Evolutionary conservation across 1,140 invertebrate genomes (phyloP), one percentile per base, ranked within the genome.

Genomic region (Hypsibius dujardini): DNA sequence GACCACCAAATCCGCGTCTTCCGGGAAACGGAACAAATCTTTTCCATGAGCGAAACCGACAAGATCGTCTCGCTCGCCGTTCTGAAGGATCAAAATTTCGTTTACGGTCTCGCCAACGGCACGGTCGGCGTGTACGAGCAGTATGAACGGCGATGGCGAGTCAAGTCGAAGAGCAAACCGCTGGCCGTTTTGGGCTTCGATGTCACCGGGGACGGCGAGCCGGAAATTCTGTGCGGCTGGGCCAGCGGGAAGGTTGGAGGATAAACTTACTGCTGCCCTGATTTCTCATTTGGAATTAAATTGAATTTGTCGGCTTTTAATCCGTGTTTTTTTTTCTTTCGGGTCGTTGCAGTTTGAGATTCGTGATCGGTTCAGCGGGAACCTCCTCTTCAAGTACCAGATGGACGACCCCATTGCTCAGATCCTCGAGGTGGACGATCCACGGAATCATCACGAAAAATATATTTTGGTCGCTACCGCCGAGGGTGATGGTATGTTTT

Each of bases 61-160:
- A 71, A 56, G 7, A 70, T 74, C 40, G 59, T 69, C 14, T 15
- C 59, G n/a, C 69, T 74, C 1, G 47, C 62, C n/a, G 47, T 47
- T 67, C 69, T 74, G 73, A 76, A 78, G 69, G 85, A 85, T 40
- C 84, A 85, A 70, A 82, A 85, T 74, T 94, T 95, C 81, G 91
- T 88, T 1, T 96, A 95, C 80, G 87, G 88, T 1, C 82, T 95
- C 46, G 86, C 85, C 14, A 95, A 95, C 81, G 92, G 92, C 3
- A 95, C 92, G 7, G 87, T 95, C 46, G 93, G 93, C 1, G 87
- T 94, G n/a, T 96, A 96, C 77, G 89, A 94, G 75, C 86, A 86
- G 77, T 74, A 76, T 46, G 83, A 87, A 50, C 82, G 92, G 74
- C 78, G 89, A 50, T 96, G 93, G 93, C 84, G 93, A 76, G 91